Conservation (phyloP, 64 coral and sea anemone species). For the Hydrozoanthus tunicans region DNA sequence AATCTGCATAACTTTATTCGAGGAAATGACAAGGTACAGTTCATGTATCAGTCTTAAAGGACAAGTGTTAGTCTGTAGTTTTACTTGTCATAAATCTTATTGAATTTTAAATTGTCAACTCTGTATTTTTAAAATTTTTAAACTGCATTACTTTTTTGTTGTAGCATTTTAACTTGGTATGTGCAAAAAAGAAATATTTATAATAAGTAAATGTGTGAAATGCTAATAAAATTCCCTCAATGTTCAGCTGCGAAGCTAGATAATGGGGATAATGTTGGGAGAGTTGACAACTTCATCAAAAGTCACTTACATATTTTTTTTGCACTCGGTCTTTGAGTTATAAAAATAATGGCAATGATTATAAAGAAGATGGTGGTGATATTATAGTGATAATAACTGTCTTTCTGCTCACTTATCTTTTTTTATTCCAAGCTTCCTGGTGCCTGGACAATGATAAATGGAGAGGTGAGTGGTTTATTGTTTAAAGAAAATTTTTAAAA, state of each 20-base stretch:
- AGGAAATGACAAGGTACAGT: constrained; percentile 86
- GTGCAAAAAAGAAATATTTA: too few species aligned
- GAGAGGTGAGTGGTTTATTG: constrained; percentile 55
- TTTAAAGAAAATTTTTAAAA: not conserved
- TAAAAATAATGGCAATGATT: not conserved
- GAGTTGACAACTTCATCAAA: too few species aligned
- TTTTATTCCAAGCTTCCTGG: constrained; percentile 76
- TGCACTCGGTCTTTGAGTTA: too few species aligned
- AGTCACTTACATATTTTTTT: too few species aligned
- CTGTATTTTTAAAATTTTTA: not conserved
- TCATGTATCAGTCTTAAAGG: not conserved
- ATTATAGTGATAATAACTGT: too few species aligned
- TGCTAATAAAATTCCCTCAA: too few species aligned
- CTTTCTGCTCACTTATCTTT: not conserved
- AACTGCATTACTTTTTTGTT: not conserved
- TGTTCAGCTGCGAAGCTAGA: too few species aligned
- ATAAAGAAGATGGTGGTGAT: too few species aligned
- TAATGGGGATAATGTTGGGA: too few species aligned
- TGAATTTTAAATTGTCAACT: not conserved
- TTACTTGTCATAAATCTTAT: not conserved
- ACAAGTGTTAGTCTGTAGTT: not conserved
- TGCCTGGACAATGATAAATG: constrained; percentile 96
- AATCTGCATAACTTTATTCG: constrained; percentile 92
- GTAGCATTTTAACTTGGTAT: too few species aligned
- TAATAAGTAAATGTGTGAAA: too few species aligned